Percentiles rank a stretch among this genome's conserved stretches.
These are phyloP conservation scores for Protaetia brevitarsis DNA, from an alignment of 1,140 invertebrate species.

Conservation along the genomic window DNA sequence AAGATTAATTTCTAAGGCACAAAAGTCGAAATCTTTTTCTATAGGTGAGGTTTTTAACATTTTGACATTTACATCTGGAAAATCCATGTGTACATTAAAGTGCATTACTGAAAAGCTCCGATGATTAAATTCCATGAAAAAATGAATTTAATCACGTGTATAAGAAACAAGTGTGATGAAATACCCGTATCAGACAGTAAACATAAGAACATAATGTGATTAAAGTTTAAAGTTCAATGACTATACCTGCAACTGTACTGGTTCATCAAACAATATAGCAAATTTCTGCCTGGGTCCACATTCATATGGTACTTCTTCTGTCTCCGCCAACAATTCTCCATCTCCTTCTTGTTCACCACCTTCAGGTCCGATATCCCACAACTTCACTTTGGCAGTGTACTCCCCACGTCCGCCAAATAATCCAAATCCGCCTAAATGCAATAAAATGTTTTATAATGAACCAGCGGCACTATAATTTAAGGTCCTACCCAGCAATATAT, in stretches of 20 bases:
- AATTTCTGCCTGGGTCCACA: constrained; percentile 89
- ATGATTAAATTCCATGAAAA: too few species aligned
- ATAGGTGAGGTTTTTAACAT: too few species aligned
- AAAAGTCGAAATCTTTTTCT: too few species aligned
- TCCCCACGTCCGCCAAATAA: constrained; percentile 95
- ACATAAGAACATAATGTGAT: too few species aligned
- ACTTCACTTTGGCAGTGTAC: constrained; percentile 92
- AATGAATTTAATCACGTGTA: too few species aligned
- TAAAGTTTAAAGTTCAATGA: too few species aligned
- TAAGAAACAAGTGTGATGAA: too few species aligned
- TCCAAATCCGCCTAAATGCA: constrained; percentile 73
- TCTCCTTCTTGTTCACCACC: constrained; percentile 92
- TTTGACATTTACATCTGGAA: too few species aligned
- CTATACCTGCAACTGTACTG: constrained; percentile 58
- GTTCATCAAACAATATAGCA: constrained; percentile 86
- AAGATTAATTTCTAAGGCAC: too few species aligned
- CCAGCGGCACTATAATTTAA: neutral
- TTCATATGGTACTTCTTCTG: constrained; percentile 90
- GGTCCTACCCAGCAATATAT: constrained; percentile 77
- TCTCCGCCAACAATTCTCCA: constrained; percentile 88
- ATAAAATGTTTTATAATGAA: neutral
- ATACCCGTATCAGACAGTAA: too few species aligned
- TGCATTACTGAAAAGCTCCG: too few species aligned
- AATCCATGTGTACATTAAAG: too few species aligned
- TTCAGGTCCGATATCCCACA: constrained; percentile 90